These are phyloP conservation scores for Trachelipus rathkii DNA, from an alignment of 1,140 invertebrate species.

Conservation along the genomic window DNA sequence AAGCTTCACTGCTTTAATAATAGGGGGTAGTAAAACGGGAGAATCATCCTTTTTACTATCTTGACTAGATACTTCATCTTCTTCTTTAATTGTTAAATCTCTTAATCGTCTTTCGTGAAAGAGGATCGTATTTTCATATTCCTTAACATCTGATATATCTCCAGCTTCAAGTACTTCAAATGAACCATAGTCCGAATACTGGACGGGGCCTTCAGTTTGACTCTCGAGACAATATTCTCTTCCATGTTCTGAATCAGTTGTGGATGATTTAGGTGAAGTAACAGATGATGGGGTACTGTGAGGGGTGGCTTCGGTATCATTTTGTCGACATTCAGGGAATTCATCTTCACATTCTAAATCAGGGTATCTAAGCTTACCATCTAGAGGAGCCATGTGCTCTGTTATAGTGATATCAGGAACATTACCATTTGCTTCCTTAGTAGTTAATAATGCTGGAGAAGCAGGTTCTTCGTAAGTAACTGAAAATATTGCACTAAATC, in stretches of 20 bases:
- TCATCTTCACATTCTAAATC: constrained; percentile 54
- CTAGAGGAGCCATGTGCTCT: constrained; percentile 58
- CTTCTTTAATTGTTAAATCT: constrained; percentile 42
- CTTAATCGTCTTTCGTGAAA: constrained; percentile 42
- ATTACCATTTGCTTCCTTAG: constrained; percentile 51
- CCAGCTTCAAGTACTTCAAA: constrained; percentile 44
- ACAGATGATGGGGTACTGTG: constrained; percentile 60
- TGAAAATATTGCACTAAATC: constrained; percentile 44
- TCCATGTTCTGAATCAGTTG: constrained; percentile 60
- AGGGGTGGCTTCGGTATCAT: constrained; percentile 51
- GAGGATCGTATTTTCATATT: constrained; percentile 43
- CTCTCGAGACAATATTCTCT: constrained; percentile 58
- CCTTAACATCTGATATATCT: constrained; percentile 41
- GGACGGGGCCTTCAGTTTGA: constrained; percentile 54
- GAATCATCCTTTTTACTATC: constrained; percentile 18
- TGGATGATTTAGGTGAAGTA: constrained; percentile 53
- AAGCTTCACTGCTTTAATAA: constrained; percentile 40
- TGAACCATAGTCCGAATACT: constrained; percentile 58
- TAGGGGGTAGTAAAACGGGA: constrained; percentile 30
- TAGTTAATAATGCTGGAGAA: constrained; percentile 21
- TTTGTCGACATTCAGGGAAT: constrained; percentile 46
- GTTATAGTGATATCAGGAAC: constrained; percentile 68
- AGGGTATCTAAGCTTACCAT: constrained; percentile 54
- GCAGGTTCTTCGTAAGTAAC: constrained; percentile 40
- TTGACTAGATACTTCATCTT: constrained; percentile 42